A percentile compares a stretch with the other conserved stretches of the same genome.
phyloP scores from a whole-genome alignment of 1,140 invertebrate species.

The Hylaeus anthracinus region DNA sequence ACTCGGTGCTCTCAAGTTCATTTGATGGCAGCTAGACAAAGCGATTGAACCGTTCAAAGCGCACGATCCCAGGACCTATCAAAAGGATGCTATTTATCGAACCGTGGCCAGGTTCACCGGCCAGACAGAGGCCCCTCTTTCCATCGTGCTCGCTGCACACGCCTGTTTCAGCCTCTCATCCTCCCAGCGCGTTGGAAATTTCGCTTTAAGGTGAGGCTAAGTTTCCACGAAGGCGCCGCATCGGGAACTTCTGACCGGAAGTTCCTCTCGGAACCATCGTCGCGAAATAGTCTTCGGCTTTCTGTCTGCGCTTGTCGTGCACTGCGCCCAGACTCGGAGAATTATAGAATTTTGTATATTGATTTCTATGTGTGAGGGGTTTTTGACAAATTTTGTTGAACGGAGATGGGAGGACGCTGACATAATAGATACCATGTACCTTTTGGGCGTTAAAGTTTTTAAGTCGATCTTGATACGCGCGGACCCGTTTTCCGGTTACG shows the following conservation, averaged over 20 bases:
- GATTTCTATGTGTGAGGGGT: no score
- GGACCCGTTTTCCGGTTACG: conserved; percentile 1
- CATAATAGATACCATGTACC: no score
- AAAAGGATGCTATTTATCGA: conserved; percentile 55
- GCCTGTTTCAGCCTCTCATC: neutral
- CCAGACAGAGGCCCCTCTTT: conserved; percentile 35
- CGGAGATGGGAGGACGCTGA: no score
- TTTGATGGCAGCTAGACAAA: conserved; percentile 28
- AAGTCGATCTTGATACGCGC: no score
- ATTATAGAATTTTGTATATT: no score
- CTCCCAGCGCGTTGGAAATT: conserved; percentile 16
- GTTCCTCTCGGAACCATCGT: conserved; percentile 33
- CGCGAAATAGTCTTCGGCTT: neutral
- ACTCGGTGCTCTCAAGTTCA: conserved; percentile 33
- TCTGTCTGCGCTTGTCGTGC: neutral
- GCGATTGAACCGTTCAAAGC: conserved; percentile 33
- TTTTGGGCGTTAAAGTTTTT: no score
- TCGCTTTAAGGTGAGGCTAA: conserved; percentile 39
- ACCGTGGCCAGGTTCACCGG: conserved; percentile 33
- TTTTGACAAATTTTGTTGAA: no score
- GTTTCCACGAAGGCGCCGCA: conserved; percentile 45
- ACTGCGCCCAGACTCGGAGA: no score
- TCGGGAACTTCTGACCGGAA: conserved; percentile 52
- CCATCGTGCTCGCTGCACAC: conserved; percentile 1
- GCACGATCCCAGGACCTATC: conserved; percentile 14